Conservation (phyloP, 2,113 vertebrate genomes). For the Hoplias malabaricus region DNA sequence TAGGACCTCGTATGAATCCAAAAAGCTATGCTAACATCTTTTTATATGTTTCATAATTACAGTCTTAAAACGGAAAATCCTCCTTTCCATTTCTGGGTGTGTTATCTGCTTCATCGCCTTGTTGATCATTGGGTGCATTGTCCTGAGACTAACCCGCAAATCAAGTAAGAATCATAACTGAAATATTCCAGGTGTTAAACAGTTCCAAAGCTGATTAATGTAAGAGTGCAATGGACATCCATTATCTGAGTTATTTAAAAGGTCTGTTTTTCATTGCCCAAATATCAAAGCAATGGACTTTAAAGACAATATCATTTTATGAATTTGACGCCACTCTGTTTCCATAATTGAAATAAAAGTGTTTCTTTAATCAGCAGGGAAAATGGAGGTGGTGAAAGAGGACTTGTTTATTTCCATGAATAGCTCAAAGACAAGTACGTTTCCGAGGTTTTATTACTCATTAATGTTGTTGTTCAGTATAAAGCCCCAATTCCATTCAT, state of each 20-base stretch:
- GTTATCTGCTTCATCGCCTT: conserved; percentile 60
- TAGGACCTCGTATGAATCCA: no score
- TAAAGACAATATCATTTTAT: no score
- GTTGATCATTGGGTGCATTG: conserved; percentile 58
- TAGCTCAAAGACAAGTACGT: conserved; percentile 48
- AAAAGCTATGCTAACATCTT: not conserved
- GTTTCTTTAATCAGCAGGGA: not conserved
- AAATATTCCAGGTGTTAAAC: not conserved
- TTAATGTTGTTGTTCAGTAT: no score
- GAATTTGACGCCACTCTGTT: no score
- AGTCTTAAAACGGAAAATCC: conserved; percentile 70
- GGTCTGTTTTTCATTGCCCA: no score
- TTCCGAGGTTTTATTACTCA: not conserved
- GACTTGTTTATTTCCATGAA: conserved; percentile 66
- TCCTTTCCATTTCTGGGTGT: conserved; percentile 69
- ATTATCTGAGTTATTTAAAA: no score
- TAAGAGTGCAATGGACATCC: no score
- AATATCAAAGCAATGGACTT: no score
- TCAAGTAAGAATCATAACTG: conserved; percentile 51
- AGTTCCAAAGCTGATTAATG: not conserved
- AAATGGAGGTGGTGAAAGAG: not conserved
- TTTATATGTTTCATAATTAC: not conserved
- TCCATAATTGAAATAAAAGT: not conserved
- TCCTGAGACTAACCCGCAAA: conserved; percentile 58
- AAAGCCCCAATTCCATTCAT: no score